phyloP scores from a whole-genome alignment of 1,140 invertebrate genomes.

The Hypsibius dujardini region DNA sequence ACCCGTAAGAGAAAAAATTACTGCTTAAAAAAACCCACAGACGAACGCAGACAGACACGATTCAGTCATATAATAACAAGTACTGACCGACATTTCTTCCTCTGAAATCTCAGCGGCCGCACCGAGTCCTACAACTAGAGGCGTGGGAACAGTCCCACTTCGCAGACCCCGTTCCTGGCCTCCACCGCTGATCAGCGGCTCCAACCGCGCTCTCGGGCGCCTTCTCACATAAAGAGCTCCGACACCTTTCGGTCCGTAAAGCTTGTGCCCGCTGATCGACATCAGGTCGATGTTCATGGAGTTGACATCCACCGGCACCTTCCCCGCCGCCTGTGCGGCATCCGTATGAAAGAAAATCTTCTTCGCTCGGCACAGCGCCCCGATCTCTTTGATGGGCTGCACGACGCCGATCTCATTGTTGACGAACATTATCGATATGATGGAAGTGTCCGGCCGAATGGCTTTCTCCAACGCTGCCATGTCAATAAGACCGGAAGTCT shows the following conservation, averaged over 20 bases:
- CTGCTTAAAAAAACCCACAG: no score
- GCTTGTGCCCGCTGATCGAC: constrained; percentile 97
- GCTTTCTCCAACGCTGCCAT: constrained; percentile 54
- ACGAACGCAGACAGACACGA: no score
- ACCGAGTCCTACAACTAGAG: constrained; percentile 76
- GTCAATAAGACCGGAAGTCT: constrained; percentile 69
- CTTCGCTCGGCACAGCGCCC: constrained; percentile 46
- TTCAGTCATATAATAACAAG: no score
- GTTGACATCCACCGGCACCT: constrained; percentile 82
- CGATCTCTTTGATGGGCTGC: constrained; percentile 84
- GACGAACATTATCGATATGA: constrained; percentile 91
- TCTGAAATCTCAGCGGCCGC: constrained; percentile 65
- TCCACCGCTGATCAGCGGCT: constrained; percentile 86
- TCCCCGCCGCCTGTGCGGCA: constrained; percentile 92
- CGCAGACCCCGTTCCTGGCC: constrained; percentile 90
- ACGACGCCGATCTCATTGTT: constrained; percentile 98
- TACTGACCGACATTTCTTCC: constrained; percentile 57
- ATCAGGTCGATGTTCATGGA: constrained; percentile 90
- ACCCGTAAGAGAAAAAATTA: no score
- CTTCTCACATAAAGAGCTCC: constrained; percentile 85
- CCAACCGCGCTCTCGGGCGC: constrained; percentile 78
- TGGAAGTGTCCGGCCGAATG: constrained; percentile 69
- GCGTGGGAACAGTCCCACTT: constrained; percentile 87
- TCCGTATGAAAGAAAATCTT: constrained; percentile 94
- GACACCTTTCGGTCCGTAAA: constrained; percentile 96